A percentile compares a stretch with the other conserved stretches of the same genome.
These are phyloP conservation scores for cat (Felis catus) DNA, from an alignment of 2,113 vertebrate genomes.

Conservation along the genomic window DNA sequence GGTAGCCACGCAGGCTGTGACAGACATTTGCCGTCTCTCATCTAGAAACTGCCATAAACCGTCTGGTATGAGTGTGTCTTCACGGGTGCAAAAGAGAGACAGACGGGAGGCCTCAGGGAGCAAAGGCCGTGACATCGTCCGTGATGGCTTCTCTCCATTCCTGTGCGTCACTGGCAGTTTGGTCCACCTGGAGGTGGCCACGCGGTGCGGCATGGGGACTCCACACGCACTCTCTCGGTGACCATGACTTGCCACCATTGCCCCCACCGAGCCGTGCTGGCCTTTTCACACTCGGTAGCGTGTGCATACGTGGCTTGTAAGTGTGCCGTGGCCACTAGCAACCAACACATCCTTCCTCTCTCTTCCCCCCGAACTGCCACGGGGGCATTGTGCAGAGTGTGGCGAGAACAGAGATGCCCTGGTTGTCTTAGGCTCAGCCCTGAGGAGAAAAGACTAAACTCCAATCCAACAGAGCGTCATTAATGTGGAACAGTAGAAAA, in stretches of 20 bases:
- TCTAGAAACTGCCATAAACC: fast-evolving
- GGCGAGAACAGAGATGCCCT: background rate
- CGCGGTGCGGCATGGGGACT: fast-evolving
- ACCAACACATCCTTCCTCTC: background rate
- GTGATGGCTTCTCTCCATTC: background rate
- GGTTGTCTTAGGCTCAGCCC: background rate
- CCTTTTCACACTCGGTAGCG: fast-evolving
- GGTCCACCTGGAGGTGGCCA: background rate
- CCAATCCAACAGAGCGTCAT: background rate
- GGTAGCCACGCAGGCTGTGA: background rate
- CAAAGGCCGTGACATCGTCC: background rate
- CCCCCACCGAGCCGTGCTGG: fast-evolving
- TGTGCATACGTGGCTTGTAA: background rate
- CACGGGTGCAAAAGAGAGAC: background rate
- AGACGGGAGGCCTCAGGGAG: background rate
- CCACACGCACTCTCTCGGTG: fast-evolving
- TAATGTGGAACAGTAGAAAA: background rate
- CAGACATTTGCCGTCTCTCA: fast-evolving
- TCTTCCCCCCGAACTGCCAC: background rate
- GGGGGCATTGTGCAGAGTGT: fast-evolving
- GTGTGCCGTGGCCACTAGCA: background rate
- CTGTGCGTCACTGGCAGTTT: background rate
- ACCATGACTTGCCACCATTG: background rate
- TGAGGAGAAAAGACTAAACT: background rate
- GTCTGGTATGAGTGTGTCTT: fast-evolving